Base-by-base conservation (phyloP, 1,140 invertebrate species). In the Charaxes varanes region DNA sequence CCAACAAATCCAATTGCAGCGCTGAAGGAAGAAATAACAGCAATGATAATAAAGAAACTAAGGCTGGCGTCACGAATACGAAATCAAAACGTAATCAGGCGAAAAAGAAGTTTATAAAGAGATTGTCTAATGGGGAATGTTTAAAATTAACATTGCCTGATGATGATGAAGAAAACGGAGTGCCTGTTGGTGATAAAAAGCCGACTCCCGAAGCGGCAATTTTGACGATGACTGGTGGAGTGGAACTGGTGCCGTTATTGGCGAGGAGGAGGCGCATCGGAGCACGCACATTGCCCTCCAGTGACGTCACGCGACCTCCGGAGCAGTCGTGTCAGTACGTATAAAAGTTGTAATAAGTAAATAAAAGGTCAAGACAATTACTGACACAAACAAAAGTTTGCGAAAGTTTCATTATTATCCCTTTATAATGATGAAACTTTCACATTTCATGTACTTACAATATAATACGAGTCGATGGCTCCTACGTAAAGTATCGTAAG, bases 161-260 rank as follows among this genome's bases (percentile, higher is more conserved):
- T 23, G 57, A 71, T 12, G 52, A 50, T 11, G 32, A 33, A 7
- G 36, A 56, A 1, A 56, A 30, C 23, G 33, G 30, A 34, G 41
- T 53, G 11, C 28, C 14, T 45, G n/a, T 22, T 15, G 41, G 47
- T 26, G 63, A 77, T 46, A 77, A 70, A 45, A 78, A 73, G 65
- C 59, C 68, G 28, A 87, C 86, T 34, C 85, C 78, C 26, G 86
- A 79, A 58, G 78, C 68, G 34, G 54, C 56, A 30, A 82, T 77
- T 47, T 59, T 89, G 53, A 87, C 84, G 16, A 24, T 62, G 83
- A 84, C 84, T 1, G 84, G 89, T 4, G 90, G 90, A 18, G 85
- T 91, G 38, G 90, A 91, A 73, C 76, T 91, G 49, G 90, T 90
- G 15, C 89, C 90, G n/a, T 68, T 91, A 15, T 73, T 92, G 44